A percentile compares a stretch with the other conserved stretches of the same genome.
Evolutionary conservation across 1,140 invertebrate species (phyloP).

Genomic region (Drosophila quadrilineata): DNA sequence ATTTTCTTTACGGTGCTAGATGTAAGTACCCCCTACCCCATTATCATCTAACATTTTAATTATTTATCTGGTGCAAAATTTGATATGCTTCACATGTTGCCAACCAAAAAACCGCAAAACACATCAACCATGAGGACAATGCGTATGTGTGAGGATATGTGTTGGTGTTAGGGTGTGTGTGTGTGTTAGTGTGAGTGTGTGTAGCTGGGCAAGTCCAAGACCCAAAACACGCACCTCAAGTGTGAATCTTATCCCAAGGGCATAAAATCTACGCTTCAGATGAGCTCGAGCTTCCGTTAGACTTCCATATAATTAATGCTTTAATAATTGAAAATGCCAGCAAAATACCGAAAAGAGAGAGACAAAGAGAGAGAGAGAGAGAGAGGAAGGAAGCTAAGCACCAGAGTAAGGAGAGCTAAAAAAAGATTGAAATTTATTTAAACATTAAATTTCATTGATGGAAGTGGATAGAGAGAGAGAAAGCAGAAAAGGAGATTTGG

Average conservation of each 20-base stretch:
- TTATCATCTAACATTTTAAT: background rate
- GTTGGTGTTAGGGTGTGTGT: constrained; percentile 6
- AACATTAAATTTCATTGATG: constrained; percentile 58
- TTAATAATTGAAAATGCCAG: constrained; percentile 58
- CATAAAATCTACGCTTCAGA: constrained; percentile 21
- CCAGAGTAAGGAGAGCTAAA: background rate
- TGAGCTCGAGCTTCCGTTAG: constrained; percentile 11
- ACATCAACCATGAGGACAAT: too few relatives aligned
- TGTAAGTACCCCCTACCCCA: too few relatives aligned
- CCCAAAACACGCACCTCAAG: constrained; percentile 33
- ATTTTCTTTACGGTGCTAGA: too few relatives aligned
- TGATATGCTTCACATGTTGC: constrained; percentile 6
- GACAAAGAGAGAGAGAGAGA: too few relatives aligned
- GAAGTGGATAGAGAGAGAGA: too few relatives aligned
- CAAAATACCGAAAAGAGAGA: background rate
- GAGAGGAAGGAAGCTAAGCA: too few relatives aligned
- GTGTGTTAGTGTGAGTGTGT: constrained; percentile 1
- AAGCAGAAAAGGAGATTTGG: too few relatives aligned
- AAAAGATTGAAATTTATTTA: background rate
- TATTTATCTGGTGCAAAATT: constrained; percentile 15
- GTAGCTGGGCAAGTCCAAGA: background rate
- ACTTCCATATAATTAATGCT: constrained; percentile 62
- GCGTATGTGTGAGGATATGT: too few relatives aligned
- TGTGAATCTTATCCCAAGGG: constrained; percentile 39
- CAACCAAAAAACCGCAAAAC: background rate